Evolutionary conservation across 2,113 vertebrate genomes (phyloP), one percentile per base, ranked within the genome.

Genomic region (Mohoua ochrocephala): DNA sequence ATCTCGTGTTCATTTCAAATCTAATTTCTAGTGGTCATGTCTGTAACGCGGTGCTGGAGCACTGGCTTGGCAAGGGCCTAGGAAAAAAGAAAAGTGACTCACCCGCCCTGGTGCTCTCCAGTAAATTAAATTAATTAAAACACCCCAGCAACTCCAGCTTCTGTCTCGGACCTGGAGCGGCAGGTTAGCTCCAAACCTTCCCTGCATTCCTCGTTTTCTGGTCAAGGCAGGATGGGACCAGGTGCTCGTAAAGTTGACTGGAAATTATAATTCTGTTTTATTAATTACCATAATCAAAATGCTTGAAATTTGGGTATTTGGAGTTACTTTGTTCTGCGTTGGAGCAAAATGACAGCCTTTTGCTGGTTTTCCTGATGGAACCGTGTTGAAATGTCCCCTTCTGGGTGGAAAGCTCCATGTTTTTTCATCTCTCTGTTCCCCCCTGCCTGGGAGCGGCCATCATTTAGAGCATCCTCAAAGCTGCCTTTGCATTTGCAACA

Each of bases 71-170:
- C 69, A 37, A 42, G 75, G 85, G 59, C 39, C 56, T 13, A 11
- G 17, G 45, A 4, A 31, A 53, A 74, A 63, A 50, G 56, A 30
- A 17, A 44, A 35, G 54, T 93, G 91, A 92, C 45, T 84, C 93
- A 92, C 50, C 14, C 2, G 6, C 59, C 41, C 65, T 67, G 31
- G 37, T 73, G 64, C 74, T 96, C 60, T 81, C 54, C 63, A 59
- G 86, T 77, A 83, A 86, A 84, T 80, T 60, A 85, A 49, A 70
- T 84, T 89, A 92, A 94, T 95, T 95, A 67, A 84, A 93, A 85
- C 65, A 39, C 3, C 41, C 41, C 88, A 80, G 88, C 61, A 65
- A 57, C 30, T 33, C 5, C 5, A 64, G 70, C 78, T 44, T 65
- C 84, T 95, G 73, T 65, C 77, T 88, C 84, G 5, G 82, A 76